Percentiles rank a stretch among this genome's conserved stretches.
Evolutionary conservation across 2,113 vertebrate genomes (phyloP).

Genomic region (Megaceryle maxima): DNA sequence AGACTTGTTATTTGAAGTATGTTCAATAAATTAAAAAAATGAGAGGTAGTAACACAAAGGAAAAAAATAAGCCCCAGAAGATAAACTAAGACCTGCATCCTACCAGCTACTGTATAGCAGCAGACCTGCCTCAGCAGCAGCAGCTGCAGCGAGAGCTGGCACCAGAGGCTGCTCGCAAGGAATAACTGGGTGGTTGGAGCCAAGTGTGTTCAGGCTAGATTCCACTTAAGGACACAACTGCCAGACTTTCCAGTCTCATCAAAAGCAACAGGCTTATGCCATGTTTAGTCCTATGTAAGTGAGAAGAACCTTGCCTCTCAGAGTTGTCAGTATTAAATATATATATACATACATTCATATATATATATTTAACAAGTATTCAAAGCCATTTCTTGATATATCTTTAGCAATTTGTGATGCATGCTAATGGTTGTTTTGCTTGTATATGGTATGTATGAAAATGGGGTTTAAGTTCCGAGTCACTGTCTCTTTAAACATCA

Average conservation of each 20-base stretch:
- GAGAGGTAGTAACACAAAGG: constrained; percentile 83
- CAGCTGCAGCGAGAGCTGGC: neutral
- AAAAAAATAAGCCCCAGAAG: constrained; percentile 67
- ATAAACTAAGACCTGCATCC: constrained; percentile 29
- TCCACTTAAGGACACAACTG: constrained; percentile 1
- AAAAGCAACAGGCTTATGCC: neutral
- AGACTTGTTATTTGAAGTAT: constrained; percentile 69
- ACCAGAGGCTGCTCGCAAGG: neutral
- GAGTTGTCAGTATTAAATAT: constrained; percentile 65
- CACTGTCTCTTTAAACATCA: constrained; percentile 64
- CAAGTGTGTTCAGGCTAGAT: neutral
- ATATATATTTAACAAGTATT: constrained; percentile 65
- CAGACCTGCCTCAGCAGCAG: neutral
- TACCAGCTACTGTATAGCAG: neutral
- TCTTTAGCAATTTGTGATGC: constrained; percentile 62
- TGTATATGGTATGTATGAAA: constrained; percentile 13
- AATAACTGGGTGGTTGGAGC: neutral
- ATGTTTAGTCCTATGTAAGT: neutral
- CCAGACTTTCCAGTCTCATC: neutral
- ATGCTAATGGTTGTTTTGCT: constrained; percentile 51
- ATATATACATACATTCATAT: neutral
- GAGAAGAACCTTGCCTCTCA: constrained; percentile 47
- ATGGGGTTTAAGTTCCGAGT: neutral
- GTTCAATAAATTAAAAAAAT: constrained; percentile 81
- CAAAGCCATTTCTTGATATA: constrained; percentile 54